These are phyloP conservation scores for Sciurus carolinensis DNA, from an alignment of 2,797 vertebrate species.

Conservation along the genomic window DNA sequence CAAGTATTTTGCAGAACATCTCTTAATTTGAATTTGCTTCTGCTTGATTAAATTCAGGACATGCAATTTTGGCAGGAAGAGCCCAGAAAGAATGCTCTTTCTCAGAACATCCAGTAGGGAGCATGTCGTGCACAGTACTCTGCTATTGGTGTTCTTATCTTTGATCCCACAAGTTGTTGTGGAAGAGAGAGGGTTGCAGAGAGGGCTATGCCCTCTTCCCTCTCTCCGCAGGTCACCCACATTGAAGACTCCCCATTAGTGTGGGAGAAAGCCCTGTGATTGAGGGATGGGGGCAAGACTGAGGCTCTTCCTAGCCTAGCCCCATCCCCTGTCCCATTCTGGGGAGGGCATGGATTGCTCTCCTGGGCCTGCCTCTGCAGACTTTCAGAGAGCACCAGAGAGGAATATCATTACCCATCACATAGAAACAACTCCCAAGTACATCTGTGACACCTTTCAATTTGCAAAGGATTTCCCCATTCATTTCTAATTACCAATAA, in stretches of 20 bases:
- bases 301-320: neutral
- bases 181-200: neutral
- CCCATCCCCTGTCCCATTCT: neutral
- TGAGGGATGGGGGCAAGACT: neutral
- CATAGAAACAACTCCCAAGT: neutral
- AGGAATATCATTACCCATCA: neutral
- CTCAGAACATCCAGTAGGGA: neutral
- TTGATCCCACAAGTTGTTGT: neutral
- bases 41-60: neutral
- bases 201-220: neutral
- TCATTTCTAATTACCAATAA: neutral
- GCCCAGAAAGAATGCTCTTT: neutral
- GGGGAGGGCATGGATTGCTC: rapidly evolving
- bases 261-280: neutral
- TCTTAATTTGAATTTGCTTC: neutral
- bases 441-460: neutral
- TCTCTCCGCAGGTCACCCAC: neutral
- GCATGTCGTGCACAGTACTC: neutral
- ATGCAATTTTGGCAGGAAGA: neutral
- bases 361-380: neutral
- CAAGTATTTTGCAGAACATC: neutral
- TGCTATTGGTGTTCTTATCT: neutral
- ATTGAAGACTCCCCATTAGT: neutral
- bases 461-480: neutral
- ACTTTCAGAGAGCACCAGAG: neutral